Percentiles rank a stretch among this genome's conserved stretches.
Evolutionary conservation across 2,113 vertebrate genomes (phyloP).

Genomic region (Zosterops pallidus): DNA sequence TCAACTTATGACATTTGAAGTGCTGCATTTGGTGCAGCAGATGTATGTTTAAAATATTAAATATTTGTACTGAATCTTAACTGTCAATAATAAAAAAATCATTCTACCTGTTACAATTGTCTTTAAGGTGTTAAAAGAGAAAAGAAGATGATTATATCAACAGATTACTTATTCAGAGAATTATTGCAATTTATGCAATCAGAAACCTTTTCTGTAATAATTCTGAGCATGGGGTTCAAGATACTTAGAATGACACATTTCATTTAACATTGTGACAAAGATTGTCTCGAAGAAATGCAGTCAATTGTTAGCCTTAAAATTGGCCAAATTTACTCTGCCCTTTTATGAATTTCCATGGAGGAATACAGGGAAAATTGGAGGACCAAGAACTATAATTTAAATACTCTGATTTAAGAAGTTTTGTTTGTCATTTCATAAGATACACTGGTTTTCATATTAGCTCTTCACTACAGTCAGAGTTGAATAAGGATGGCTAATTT

Average conservation of each 20-base stretch:
- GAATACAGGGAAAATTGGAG: neutral
- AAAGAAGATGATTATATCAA: neutral
- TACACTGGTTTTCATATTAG: neutral
- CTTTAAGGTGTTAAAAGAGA: neutral
- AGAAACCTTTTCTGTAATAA: neutral
- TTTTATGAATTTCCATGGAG: neutral
- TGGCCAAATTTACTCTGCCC: neutral
- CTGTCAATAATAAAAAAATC: neutral
- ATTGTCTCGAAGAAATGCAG: neutral
- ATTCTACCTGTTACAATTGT: neutral
- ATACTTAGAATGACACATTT: neutral
- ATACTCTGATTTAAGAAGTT: neutral
- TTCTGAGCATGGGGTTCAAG: neutral
- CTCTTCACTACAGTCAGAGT: neutral
- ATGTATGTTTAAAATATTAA: neutral
- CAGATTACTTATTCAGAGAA: neutral
- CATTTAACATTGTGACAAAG: neutral
- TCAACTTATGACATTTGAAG: neutral
- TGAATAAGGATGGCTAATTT: neutral
- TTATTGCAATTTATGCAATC: neutral
- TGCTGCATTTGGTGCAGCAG: neutral
- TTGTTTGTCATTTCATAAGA: neutral
- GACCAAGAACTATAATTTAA: neutral
- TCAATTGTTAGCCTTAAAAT: neutral
- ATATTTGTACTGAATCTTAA: neutral